Conservation (phyloP, 2,888 invertebrate species). For the Netelia virgata region DNA sequence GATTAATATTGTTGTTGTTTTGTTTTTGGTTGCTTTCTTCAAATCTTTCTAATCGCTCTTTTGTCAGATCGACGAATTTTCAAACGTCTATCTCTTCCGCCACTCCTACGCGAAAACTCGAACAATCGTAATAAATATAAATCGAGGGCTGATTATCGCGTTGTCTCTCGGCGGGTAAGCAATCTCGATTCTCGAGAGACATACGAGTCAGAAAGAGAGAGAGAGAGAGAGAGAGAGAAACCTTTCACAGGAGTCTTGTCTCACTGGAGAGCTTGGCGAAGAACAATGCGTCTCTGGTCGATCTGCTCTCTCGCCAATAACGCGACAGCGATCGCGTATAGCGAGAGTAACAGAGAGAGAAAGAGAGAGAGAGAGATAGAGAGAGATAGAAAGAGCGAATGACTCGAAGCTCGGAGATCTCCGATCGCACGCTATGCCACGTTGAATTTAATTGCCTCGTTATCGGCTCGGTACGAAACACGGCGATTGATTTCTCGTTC, state of each 20-base stretch:
- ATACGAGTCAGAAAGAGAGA: not conserved
- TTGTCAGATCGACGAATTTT: not conserved
- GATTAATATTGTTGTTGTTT: not conserved
- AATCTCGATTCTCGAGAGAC: constrained; percentile 20
- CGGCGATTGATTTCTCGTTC: constrained; percentile 55
- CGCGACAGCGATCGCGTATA: constrained; percentile 35
- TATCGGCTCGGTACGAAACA: constrained; percentile 55
- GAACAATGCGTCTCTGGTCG: constrained; percentile 54
- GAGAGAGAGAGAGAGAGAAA: constrained; percentile 20
- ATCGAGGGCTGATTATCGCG: constrained; percentile 31
- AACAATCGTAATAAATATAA: not conserved
- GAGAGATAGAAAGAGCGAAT: not conserved
- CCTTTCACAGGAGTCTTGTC: constrained; percentile 38
- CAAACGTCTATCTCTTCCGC: not conserved
- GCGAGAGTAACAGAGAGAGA: constrained; percentile 16
- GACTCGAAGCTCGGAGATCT: constrained; percentile 34
- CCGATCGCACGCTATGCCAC: constrained; percentile 55
- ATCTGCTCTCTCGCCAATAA: constrained; percentile 21
- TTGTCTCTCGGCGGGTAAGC: constrained; percentile 36
- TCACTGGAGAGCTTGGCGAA: constrained; percentile 13
- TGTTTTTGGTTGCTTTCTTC: not conserved
- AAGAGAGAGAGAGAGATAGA: not conserved
- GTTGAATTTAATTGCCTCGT: constrained; percentile 66
- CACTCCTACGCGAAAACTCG: not conserved
- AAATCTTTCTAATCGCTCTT: not conserved